Conservation (phyloP, 2,113 vertebrate species). For the Apteryx owenii region DNA sequence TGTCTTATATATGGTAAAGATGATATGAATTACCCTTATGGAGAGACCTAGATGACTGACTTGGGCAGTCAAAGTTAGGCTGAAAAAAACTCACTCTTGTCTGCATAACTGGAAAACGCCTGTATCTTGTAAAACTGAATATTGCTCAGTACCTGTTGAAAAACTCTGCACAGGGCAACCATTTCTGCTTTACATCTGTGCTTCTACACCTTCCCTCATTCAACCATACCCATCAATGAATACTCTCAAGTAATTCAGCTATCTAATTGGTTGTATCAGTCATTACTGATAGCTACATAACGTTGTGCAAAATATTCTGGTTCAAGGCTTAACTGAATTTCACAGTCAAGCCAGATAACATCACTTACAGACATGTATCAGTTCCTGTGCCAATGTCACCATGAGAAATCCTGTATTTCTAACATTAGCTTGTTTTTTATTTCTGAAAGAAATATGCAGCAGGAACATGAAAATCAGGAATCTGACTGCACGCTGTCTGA, state of each 20-base stretch:
- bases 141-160: neutral
- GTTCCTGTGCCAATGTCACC: neutral
- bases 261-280: neutral
- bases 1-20: neutral
- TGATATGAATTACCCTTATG: neutral
- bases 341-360: neutral
- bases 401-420: neutral
- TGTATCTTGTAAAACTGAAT: neutral
- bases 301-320: neutral
- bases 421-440: neutral
- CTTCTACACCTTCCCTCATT: neutral
- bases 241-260: neutral
- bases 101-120: neutral
- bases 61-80: neutral
- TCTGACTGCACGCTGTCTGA: neutral
- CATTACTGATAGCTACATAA: neutral
- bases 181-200: neutral
- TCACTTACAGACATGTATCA: neutral
- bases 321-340: neutral
- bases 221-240: neutral
- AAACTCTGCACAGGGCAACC: neutral
- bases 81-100: neutral
- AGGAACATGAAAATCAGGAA: neutral
- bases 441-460: neutral
- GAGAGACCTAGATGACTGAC: neutral